Evolutionary conservation across 1,140 invertebrate species (phyloP).

Genomic region (Brachionus sp.): DNA sequence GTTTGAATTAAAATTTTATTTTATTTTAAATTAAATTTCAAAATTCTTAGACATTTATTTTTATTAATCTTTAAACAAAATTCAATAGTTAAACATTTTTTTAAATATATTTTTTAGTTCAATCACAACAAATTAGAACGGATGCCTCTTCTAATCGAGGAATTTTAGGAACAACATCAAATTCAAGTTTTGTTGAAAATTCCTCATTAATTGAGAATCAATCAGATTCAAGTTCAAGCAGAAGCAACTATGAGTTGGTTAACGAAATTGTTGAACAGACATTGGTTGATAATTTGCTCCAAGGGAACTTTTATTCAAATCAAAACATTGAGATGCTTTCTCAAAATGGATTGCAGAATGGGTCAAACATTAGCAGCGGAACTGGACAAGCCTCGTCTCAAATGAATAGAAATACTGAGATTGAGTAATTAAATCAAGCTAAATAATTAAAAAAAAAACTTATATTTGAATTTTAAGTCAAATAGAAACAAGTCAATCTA

Average conservation of each 20-base stretch:
- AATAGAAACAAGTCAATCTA: not conserved
- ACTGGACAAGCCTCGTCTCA: not conserved
- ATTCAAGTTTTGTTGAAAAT: not conserved
- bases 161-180: not conserved
- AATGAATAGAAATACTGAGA: not conserved
- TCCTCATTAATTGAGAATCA: not conserved
- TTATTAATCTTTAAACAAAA: not conserved
- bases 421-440: not conserved
- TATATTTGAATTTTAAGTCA: not conserved
- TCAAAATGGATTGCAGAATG: not conserved
- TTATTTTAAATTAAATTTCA: not conserved
- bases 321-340: not conserved
- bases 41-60: too few relatives aligned
- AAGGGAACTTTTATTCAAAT: not conserved
- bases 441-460: not conserved
- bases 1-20: too few relatives aligned
- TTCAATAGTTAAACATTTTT: not conserved
- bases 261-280: constrained; percentile 40
- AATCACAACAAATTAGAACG: not conserved
- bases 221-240: not conserved
- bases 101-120: not conserved
- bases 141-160: not conserved
- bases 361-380: not conserved
- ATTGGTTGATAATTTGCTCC: constrained; percentile 25
- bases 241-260: constrained; percentile 8